A percentile compares a stretch with the other conserved stretches of the same genome.
phyloP scores from a whole-genome alignment of 2,888 invertebrate genomes.

The Lasius fuliginosus region DNA sequence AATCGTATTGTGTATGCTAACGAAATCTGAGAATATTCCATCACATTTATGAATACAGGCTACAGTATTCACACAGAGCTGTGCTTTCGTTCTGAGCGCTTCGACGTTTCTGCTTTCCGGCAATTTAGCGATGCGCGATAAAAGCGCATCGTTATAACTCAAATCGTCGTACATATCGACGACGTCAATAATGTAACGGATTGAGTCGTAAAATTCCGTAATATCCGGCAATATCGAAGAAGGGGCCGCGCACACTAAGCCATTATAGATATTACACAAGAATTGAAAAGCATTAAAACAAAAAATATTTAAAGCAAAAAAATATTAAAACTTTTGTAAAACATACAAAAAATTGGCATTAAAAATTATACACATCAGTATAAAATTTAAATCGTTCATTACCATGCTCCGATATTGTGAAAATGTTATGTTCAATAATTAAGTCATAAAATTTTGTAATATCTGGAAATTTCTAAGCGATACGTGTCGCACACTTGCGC shows the following conservation, averaged over 20 bases:
- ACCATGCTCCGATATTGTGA: constrained; percentile 19
- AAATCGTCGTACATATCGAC: constrained; percentile 37
- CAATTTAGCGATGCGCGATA: constrained; percentile 31
- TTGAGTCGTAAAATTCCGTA: constrained; percentile 61
- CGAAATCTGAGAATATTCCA: constrained; percentile 15
- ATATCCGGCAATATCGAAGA: constrained; percentile 24
- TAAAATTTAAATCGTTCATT: constrained; percentile 15
- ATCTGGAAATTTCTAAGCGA: constrained; percentile 31
- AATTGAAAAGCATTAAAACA: not conserved
- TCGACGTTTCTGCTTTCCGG: constrained; percentile 17
- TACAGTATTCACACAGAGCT: constrained; percentile 19
- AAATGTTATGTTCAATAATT: constrained; percentile 43
- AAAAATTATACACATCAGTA: not conserved
- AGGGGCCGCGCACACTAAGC: not conserved
- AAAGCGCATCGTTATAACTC: constrained; percentile 42
- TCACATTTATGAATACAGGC: constrained; percentile 41
- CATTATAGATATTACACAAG: not conserved
- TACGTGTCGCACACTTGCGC: not conserved
- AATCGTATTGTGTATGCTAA: constrained; percentile 17
- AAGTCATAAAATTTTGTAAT: constrained; percentile 57
- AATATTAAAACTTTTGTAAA: constrained; percentile 23
- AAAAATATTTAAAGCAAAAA: not conserved
- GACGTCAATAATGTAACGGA: constrained; percentile 49
- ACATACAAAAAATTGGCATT: not conserved
- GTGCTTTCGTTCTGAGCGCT: constrained; percentile 17